A percentile compares a stretch with the other conserved stretches of the same genome.
Conservation (phyloP, 2,113 vertebrate species). For the Callocephalon fimbriatum region DNA sequence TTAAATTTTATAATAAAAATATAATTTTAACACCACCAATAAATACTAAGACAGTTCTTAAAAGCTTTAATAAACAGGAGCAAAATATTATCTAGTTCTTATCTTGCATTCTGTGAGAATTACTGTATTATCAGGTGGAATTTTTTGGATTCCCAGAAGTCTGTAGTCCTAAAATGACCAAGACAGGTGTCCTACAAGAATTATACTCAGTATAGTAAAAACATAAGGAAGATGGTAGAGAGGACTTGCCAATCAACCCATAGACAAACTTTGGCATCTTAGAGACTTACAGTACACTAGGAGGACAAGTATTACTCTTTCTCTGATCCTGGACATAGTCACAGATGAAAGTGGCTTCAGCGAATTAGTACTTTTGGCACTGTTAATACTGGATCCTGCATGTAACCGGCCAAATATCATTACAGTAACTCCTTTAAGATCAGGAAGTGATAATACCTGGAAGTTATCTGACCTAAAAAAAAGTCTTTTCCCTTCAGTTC, state of each 20-base stretch:
- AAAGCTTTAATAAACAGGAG: not conserved
- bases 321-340: not conserved
- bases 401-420: not conserved
- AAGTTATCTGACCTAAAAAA: not conserved
- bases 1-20: not conserved
- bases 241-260: not conserved
- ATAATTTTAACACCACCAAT: not conserved
- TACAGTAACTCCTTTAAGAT: not conserved
- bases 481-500: not conserved
- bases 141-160: not conserved
- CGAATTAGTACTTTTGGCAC: not conserved
- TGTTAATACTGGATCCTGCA: not conserved
- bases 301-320: slow-evolving; percentile 54
- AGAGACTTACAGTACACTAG: slow-evolving; percentile 47
- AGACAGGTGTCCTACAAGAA: not conserved
- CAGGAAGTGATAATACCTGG: not conserved
- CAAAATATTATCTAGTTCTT: not conserved
- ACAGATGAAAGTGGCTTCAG: not conserved
- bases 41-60: not conserved
- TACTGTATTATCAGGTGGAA: not conserved
- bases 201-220: not conserved
- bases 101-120: not conserved
- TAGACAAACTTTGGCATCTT: not conserved
- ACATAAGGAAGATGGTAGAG: not conserved
- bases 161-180: not conserved